phyloP scores from a whole-genome alignment of 2,797 vertebrate genomes.

The Agapornis canus region DNA sequence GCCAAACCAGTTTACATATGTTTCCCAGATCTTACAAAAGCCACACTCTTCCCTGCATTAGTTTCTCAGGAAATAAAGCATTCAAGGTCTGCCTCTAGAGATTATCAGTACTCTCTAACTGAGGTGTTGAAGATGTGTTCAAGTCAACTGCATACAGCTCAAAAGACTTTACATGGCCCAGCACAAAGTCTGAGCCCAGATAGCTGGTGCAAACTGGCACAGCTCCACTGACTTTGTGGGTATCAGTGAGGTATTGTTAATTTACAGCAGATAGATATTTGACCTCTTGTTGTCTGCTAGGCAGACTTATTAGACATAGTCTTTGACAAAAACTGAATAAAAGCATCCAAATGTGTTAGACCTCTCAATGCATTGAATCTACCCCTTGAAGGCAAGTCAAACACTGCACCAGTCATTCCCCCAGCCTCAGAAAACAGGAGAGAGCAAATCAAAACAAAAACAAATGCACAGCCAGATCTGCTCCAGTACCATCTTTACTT shows the following conservation, averaged over 20 bases:
- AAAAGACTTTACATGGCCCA: background rate
- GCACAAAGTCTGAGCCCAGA: background rate
- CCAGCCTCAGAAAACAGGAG: background rate
- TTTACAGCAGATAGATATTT: background rate
- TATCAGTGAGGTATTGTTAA: background rate
- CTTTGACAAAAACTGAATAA: background rate
- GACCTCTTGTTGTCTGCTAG: background rate
- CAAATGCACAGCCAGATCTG: background rate
- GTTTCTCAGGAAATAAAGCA: constrained; percentile 12
- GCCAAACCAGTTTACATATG: constrained; percentile 17
- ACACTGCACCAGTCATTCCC: background rate
- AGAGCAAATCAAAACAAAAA: background rate
- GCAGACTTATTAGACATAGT: background rate
- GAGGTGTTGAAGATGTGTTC: background rate
- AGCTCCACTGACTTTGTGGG: background rate
- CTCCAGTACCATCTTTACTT: background rate
- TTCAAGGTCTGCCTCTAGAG: background rate
- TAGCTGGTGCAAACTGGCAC: background rate
- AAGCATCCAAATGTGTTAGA: background rate
- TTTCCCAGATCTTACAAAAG: constrained; percentile 6
- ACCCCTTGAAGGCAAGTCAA: background rate
- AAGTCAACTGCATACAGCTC: background rate
- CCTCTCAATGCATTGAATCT: background rate
- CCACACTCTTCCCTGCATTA: background rate
- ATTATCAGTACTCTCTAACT: background rate